phyloP scores from a whole-genome alignment of 2,888 invertebrate genomes.

The Iselma pallidipennis region DNA sequence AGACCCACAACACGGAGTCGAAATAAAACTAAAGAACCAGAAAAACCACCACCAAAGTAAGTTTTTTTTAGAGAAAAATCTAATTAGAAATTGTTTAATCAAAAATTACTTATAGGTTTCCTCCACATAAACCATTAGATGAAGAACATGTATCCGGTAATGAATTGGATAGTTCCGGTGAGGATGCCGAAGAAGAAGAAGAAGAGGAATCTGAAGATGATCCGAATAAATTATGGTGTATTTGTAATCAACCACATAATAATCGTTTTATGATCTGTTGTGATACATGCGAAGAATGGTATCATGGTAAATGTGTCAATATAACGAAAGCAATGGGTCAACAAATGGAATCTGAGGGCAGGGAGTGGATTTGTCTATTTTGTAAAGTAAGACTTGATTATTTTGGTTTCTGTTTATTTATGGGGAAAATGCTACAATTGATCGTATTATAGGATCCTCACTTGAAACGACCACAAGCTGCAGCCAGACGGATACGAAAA shows the following conservation, averaged over 20 bases:
- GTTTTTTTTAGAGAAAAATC: constrained; percentile 16
- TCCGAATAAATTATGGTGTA: constrained; percentile 92
- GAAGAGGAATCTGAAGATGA: constrained; percentile 87
- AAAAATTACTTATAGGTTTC: constrained; percentile 27
- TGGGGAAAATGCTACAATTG: not conserved
- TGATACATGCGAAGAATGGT: constrained; percentile 96
- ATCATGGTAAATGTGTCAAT: constrained; percentile 96
- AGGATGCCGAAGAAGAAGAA: constrained; percentile 63
- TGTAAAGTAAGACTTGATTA: constrained; percentile 63
- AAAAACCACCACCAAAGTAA: constrained; percentile 40
- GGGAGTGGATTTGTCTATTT: constrained; percentile 88
- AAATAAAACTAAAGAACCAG: constrained; percentile 53
- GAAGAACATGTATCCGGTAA: constrained; percentile 54
- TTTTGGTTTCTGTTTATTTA: not conserved
- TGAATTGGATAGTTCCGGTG: constrained; percentile 51
- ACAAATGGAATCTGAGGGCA: constrained; percentile 87
- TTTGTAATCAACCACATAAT: constrained; percentile 93
- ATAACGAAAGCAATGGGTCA: constrained; percentile 89
- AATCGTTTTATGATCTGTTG: constrained; percentile 98
- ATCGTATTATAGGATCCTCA: constrained; percentile 42
- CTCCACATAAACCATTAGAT: constrained; percentile 46
- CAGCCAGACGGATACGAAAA: constrained; percentile 52
- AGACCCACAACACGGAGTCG: constrained; percentile 80
- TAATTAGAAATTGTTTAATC: not conserved
- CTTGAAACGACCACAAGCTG: constrained; percentile 50